phyloP scores from a whole-genome alignment of 23 tunicate genomes.

The Ciona savignyi region DNA sequence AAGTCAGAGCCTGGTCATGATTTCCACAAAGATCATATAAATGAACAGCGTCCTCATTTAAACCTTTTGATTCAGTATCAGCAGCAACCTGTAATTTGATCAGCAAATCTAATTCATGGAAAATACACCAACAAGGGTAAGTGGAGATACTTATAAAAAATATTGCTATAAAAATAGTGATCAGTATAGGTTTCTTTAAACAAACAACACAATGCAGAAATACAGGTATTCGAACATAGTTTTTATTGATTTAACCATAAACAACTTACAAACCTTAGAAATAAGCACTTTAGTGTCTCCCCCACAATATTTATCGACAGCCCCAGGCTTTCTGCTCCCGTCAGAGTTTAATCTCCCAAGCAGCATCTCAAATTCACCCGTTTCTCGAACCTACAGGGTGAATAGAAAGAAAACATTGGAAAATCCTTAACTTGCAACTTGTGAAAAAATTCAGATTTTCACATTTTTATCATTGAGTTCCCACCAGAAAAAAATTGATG shows the following conservation, averaged over 20 bases:
- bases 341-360: slow-evolving; percentile 79
- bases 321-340: slow-evolving; percentile 75
- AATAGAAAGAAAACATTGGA: no score
- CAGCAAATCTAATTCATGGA: neutral
- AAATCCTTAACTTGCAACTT: neutral
- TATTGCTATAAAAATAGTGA: no score
- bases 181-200: no score
- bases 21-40: slow-evolving; percentile 84
- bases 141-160: no score
- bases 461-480: neutral
- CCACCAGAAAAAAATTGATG: neutral
- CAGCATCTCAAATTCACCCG: slow-evolving; percentile 84
- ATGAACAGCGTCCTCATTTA: slow-evolving; percentile 84
- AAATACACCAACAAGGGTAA: neutral
- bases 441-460: neutral
- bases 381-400: slow-evolving; percentile 51
- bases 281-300: slow-evolving; percentile 42
- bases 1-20: slow-evolving; percentile 48
- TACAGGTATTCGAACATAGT: no score
- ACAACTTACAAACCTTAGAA: slow-evolving; percentile 39
- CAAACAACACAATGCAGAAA: no score
- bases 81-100: slow-evolving; percentile 54
- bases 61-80: slow-evolving; percentile 80
- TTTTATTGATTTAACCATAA: no score
- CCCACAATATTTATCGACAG: slow-evolving; percentile 76